These are phyloP conservation scores for Colossoma macropomum DNA, from an alignment of 2,113 vertebrate species.

Conservation along the genomic window DNA sequence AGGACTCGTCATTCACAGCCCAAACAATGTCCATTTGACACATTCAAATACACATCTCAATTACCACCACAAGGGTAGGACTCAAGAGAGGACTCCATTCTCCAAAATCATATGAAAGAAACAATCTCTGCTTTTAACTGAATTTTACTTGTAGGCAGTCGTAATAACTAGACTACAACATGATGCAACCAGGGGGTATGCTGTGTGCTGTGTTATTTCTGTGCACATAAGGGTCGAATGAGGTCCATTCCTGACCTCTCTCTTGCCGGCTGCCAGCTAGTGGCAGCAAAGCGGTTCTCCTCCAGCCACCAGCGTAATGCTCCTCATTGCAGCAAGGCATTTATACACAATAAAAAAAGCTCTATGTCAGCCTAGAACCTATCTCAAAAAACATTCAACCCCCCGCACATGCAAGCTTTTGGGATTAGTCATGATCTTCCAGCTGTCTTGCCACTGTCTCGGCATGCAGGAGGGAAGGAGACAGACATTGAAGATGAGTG, in stretches of 20 bases:
- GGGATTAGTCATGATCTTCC: slow-evolving; percentile 26
- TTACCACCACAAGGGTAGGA: neutral
- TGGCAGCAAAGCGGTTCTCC: slow-evolving; percentile 24
- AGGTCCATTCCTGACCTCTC: slow-evolving; percentile 42
- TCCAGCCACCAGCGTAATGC: slow-evolving; percentile 34
- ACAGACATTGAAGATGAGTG: slow-evolving; percentile 1
- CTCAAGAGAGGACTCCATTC: neutral
- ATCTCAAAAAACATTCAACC: slow-evolving; percentile 25
- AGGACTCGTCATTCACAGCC: too few relatives aligned
- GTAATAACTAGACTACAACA: neutral
- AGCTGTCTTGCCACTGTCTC: slow-evolving; percentile 10
- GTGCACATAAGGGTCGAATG: slow-evolving; percentile 26
- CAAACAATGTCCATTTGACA: neutral
- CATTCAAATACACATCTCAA: neutral
- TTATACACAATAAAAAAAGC: slow-evolving; percentile 46
- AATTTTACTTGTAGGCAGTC: neutral
- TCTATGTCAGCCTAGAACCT: slow-evolving; percentile 18
- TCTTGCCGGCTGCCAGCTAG: neutral
- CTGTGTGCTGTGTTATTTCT: neutral
- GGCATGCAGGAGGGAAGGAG: neutral
- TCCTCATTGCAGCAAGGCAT: slow-evolving; percentile 50
- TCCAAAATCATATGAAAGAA: neutral
- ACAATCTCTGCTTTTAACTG: neutral
- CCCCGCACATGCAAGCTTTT: slow-evolving; percentile 12
- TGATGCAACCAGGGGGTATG: neutral